Conservation (phyloP, 2,797 vertebrate species). For the Bovichtus diacanthus region DNA sequence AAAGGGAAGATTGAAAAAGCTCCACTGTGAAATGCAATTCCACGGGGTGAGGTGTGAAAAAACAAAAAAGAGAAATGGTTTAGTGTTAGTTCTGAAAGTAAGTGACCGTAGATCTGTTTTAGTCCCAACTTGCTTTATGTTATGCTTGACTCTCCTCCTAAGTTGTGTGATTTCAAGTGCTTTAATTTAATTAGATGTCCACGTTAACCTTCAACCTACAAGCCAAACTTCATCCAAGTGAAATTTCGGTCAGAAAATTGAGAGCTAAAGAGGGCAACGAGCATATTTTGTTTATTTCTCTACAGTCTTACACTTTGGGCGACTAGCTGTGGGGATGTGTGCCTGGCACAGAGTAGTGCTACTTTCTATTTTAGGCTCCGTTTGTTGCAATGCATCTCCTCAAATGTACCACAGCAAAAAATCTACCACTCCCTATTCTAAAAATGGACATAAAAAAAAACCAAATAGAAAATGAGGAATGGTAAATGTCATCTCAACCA, state of each 20-base stretch:
- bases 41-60: neutral
- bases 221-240: constrained; percentile 29
- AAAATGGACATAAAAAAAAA: neutral
- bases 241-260: constrained; percentile 28
- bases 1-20: neutral
- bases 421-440: neutral
- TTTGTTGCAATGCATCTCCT: neutral
- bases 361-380: constrained; percentile 26
- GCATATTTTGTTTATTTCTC: neutral
- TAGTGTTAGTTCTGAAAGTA: neutral
- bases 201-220: constrained; percentile 45
- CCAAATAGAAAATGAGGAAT: neutral
- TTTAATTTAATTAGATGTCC: constrained; percentile 43
- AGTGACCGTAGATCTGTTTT: neutral
- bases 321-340: neutral
- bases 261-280: constrained; percentile 23
- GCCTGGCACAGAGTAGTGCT: neutral
- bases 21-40: neutral
- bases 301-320: neutral
- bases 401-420: neutral
- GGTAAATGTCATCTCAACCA: neutral
- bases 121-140: neutral
- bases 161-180: constrained; percentile 33
- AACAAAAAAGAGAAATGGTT: neutral
- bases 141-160: constrained; percentile 26